Evolutionary conservation across 2,888 invertebrate genomes (phyloP).

Genomic region (Caenorhabditis sinica): DNA sequence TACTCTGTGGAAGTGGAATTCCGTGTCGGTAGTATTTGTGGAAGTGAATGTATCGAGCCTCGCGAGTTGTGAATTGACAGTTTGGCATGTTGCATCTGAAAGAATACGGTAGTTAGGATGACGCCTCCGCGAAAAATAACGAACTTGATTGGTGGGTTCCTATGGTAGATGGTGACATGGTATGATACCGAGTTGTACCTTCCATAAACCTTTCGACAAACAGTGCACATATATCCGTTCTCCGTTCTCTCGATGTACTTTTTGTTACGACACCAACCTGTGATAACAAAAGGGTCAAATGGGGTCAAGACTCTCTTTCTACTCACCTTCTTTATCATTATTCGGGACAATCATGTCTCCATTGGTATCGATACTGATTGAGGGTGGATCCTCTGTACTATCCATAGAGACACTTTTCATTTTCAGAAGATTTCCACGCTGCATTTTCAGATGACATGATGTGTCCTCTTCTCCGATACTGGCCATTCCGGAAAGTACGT

Average conservation of each 20-base stretch:
- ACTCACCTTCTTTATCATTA: constrained; percentile 82
- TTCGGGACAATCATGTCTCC: constrained; percentile 81
- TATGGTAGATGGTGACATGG: constrained; percentile 84
- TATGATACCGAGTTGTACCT: constrained; percentile 83
- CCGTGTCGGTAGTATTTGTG: constrained; percentile 84
- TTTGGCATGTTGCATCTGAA: constrained; percentile 81
- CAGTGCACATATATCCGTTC: constrained; percentile 80
- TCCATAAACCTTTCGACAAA: constrained; percentile 82
- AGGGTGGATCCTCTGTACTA: constrained; percentile 44
- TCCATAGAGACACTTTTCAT: constrained; percentile 59
- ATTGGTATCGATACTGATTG: constrained; percentile 68
- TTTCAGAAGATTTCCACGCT: constrained; percentile 47
- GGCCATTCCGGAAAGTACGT: constrained; percentile 35
- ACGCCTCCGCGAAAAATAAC: background rate
- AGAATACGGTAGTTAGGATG: background rate
- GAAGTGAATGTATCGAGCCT: constrained; percentile 83
- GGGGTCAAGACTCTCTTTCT: constrained; percentile 7
- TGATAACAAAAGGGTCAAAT: constrained; percentile 25
- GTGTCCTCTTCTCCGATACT: constrained; percentile 46
- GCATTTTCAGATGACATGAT: constrained; percentile 50
- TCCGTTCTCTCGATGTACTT: constrained; percentile 82
- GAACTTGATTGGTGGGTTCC: constrained; percentile 83
- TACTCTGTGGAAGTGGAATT: constrained; percentile 81
- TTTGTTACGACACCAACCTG: constrained; percentile 83
- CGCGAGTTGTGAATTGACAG: constrained; percentile 83